Base-by-base conservation (phyloP, 2,797 vertebrate genomes). In the Onychomys torridus region DNA sequence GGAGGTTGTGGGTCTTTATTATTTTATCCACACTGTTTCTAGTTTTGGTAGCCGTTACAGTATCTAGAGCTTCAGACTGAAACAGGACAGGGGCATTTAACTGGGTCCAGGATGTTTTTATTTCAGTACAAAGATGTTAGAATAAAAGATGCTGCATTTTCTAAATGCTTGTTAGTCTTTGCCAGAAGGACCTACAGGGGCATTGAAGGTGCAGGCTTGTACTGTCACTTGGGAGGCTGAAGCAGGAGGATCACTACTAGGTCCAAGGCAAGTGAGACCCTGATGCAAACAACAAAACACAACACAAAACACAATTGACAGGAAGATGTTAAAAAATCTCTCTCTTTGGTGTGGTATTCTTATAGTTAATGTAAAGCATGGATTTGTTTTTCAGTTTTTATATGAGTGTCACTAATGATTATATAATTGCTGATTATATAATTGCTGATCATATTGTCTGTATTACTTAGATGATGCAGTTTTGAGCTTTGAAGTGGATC, bases 81-180 rank as follows among this genome's bases (percentile, higher is more conserved):
- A 94, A 65, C 6, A 34, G 91, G 77, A 83, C 17, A 78, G 75
- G 67, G 77, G 1, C 2, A 4, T 90, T 90, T 94, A 78, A 90
- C 46, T 94, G 95, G 59, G 79, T 84, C 17, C 19, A 89, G 81
- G 69, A 83, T 90, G 52, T 93, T 96, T 69, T 96, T 73, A 90
- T 93, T 86, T 93, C 43, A 89, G 67, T 21, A 88, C 65, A 37
- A 49, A 67, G 32, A 40, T 75, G n/a, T 81, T 94, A 96, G 59
- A 75, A 59, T 86, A 46, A 71, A 84, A 82, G 65, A 61, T 43
- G 23, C 49, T 91, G 57, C 14, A 73, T 77, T 90, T 95, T 97
- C 65, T 79, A 55, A 88, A 43, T 73, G 57, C 19, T 71, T 75
- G n/a, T 83, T 90, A 71, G 65, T 75, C 91, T 94, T 83, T 61